Percentiles rank a stretch among this genome's conserved stretches.
Evolutionary conservation across 1,140 invertebrate species (phyloP).

Genomic region (Trichonephila clavata): DNA sequence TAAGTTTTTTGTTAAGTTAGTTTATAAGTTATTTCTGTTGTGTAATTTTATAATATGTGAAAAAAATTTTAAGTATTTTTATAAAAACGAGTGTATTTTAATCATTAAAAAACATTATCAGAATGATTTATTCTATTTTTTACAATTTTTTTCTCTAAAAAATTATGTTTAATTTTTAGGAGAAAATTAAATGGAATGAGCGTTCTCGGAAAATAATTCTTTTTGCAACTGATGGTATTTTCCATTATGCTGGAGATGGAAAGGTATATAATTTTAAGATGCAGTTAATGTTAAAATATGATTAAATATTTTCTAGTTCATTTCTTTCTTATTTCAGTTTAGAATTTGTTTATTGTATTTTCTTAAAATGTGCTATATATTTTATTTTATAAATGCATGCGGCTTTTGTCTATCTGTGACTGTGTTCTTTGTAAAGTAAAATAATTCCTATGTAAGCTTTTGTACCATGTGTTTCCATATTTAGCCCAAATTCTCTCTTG

Average conservation of each 20-base stretch:
- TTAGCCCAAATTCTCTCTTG: conserved; percentile 21
- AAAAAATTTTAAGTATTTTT: too few relatives aligned
- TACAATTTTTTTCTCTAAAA: neutral
- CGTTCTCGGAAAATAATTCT: conserved; percentile 78
- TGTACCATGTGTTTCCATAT: neutral
- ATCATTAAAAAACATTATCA: too few relatives aligned
- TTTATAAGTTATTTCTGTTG: too few relatives aligned
- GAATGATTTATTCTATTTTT: neutral
- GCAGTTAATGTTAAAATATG: neutral
- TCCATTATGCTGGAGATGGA: conserved; percentile 80
- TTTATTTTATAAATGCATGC: conserved; percentile 32
- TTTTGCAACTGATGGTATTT: conserved; percentile 79
- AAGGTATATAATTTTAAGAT: conserved; percentile 78
- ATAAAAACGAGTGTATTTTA: too few relatives aligned
- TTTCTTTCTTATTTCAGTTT: neutral
- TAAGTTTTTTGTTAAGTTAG: too few relatives aligned
- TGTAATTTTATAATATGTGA: too few relatives aligned
- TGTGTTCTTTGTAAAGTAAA: neutral
- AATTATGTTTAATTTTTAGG: conserved; percentile 49
- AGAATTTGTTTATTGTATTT: too few relatives aligned
- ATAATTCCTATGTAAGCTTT: conserved; percentile 47
- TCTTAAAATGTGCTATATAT: neutral
- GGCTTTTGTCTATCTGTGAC: neutral
- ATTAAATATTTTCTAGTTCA: neutral
- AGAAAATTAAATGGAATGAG: conserved; percentile 78